phyloP scores from a whole-genome alignment of 2,888 invertebrate genomes.

The Agelastica alni region DNA sequence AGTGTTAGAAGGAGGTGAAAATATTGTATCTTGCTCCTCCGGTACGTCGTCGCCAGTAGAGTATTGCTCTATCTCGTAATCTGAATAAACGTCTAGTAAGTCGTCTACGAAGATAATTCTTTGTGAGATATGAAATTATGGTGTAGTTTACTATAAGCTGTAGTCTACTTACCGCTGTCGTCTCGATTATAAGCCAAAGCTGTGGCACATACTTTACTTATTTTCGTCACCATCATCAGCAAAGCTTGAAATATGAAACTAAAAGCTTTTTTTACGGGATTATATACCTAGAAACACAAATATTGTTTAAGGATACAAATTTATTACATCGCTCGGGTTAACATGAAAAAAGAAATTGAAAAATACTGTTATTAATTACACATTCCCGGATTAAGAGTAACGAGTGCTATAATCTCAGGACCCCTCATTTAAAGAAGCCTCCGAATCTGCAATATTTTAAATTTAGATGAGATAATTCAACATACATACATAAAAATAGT shows the following conservation, averaged over 20 bases:
- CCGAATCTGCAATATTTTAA: no score
- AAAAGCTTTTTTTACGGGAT: conserved; percentile 62
- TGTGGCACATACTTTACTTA: conserved; percentile 54
- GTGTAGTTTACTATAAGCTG: background rate
- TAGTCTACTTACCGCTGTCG: conserved; percentile 50
- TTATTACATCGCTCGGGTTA: no score
- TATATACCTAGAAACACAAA: conserved; percentile 59
- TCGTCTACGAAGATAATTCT: conserved; percentile 26
- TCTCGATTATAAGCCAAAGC: conserved; percentile 59
- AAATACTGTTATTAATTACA: no score
- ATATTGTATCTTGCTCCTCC: conserved; percentile 50
- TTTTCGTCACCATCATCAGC: conserved; percentile 60
- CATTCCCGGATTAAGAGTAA: no score
- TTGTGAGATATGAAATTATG: background rate
- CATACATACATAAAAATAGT: no score
- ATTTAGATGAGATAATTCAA: no score
- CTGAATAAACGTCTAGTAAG: conserved; percentile 36
- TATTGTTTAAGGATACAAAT: no score
- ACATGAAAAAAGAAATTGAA: no score
- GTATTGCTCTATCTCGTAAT: conserved; percentile 39
- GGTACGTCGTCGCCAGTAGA: conserved; percentile 44
- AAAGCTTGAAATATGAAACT: conserved; percentile 61
- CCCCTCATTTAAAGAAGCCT: no score
- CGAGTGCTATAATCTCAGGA: no score
- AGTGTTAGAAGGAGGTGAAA: conserved; percentile 57